These are phyloP conservation scores for Agrotis puta DNA, from an alignment of 2,888 invertebrate species.

Conservation along the genomic window DNA sequence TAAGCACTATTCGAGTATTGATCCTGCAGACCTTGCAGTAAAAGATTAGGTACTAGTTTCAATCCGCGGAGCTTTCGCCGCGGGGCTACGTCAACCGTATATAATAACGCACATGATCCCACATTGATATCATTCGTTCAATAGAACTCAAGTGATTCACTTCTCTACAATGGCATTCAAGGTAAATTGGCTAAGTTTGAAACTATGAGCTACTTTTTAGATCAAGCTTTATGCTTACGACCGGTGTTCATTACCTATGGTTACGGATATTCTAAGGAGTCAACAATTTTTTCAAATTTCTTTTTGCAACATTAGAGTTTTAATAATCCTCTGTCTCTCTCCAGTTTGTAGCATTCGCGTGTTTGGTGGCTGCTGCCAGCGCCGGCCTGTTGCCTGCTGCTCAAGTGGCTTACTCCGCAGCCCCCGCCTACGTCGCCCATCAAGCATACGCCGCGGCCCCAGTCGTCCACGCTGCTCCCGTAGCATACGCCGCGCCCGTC, in stretches of 20 bases:
- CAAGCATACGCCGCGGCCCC: conserved; percentile 1
- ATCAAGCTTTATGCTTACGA: neutral
- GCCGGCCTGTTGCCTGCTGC: conserved; percentile 61
- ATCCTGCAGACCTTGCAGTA: conserved; percentile 10
- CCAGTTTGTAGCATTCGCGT: conserved; percentile 71
- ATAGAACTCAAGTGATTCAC: conserved; percentile 58
- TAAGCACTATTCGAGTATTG: neutral
- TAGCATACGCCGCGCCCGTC: conserved; percentile 55
- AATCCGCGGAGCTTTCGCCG: conserved; percentile 17
- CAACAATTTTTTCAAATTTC: neutral
- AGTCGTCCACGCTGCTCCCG: conserved; percentile 22
- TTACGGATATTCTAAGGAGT: too few species aligned
- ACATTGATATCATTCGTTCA: conserved; percentile 60
- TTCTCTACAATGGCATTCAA: conserved; percentile 69
- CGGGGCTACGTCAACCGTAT: conserved; percentile 11
- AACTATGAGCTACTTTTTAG: neutral
- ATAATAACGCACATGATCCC: conserved; percentile 14
- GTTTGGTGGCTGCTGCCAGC: conserved; percentile 70
- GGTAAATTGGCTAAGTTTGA: conserved; percentile 57
- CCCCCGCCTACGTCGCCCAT: conserved; percentile 14
- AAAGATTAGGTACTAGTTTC: conserved; percentile 14
- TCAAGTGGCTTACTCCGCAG: conserved; percentile 38
- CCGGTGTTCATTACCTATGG: neutral
- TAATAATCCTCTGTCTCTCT: conserved; percentile 10
- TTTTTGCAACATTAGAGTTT: neutral